Conservation (phyloP, 2,797 vertebrate genomes). For the Thaleichthys pacificus region DNA sequence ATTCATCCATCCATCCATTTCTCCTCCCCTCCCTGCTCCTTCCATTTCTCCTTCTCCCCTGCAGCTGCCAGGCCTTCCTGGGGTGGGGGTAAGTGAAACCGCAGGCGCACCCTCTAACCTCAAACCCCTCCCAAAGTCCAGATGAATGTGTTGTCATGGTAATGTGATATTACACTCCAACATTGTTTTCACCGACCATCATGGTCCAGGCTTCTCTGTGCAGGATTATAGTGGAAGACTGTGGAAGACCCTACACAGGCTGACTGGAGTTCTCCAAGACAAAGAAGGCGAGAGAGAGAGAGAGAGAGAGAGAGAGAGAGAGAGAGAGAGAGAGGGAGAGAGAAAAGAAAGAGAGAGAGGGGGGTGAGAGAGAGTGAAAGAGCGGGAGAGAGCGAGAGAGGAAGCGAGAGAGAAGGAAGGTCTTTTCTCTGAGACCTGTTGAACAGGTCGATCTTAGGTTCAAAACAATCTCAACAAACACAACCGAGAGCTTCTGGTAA, state of each 20-base stretch:
- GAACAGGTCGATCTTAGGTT: no score
- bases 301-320: not conserved
- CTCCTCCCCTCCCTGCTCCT: slow-evolving; percentile 3
- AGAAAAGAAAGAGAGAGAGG: no score
- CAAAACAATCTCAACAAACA: no score
- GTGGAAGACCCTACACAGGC: not conserved
- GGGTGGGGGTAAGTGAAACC: slow-evolving; percentile 22
- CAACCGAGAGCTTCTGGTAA: not conserved
- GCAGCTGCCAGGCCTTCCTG: slow-evolving; percentile 11
- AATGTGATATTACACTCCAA: not conserved
- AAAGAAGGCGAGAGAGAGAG: not conserved
- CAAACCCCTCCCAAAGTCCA: not conserved
- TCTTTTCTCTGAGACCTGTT: no score
- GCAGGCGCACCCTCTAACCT: not conserved
- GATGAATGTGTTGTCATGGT: slow-evolving; percentile 11
- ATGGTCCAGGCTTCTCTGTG: not conserved
- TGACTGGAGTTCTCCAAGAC: not conserved
- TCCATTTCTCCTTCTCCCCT: not conserved
- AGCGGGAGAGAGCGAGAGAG: no score
- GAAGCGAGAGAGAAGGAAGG: no score
- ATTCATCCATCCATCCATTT: no score
- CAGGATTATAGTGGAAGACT: not conserved
- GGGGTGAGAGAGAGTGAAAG: no score
- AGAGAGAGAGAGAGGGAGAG: no score
- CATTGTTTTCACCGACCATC: not conserved